A percentile compares a stretch with the other conserved stretches of the same genome.
These are phyloP conservation scores for Alloplasta piceator DNA, from an alignment of 2,888 invertebrate species.

Conservation along the genomic window DNA sequence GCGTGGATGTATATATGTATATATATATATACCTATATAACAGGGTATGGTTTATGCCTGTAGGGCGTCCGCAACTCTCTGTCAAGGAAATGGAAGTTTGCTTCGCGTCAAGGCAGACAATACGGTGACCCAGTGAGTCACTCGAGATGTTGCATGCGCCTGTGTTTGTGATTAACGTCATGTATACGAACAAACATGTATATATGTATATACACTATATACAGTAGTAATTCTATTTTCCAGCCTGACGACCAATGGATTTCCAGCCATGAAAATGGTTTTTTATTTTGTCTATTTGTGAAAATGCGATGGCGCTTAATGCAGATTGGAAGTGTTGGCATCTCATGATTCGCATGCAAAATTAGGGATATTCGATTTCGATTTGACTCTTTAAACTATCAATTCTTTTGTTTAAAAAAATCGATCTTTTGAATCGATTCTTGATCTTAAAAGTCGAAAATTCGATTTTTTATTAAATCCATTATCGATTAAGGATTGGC, in stretches of 20 bases:
- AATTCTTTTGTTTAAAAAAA: no score
- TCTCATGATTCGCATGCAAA: no score
- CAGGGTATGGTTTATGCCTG: slow-evolving; percentile 56
- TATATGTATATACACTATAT: no score
- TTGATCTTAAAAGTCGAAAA: no score
- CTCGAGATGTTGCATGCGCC: slow-evolving; percentile 40
- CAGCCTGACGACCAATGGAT: not conserved
- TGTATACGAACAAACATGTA: not conserved
- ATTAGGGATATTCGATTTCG: no score
- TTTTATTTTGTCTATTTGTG: no score
- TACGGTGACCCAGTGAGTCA: slow-evolving; percentile 70
- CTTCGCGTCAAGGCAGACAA: slow-evolving; percentile 65
- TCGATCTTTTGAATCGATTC: no score
- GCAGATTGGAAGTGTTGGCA: no score
- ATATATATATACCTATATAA: not conserved
- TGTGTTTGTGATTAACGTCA: slow-evolving; percentile 51
- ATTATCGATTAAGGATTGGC: no score
- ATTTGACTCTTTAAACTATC: no score
- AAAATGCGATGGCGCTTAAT: no score
- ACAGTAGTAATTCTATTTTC: slow-evolving; percentile 40
- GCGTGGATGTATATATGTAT: not conserved
- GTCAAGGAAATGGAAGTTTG: slow-evolving; percentile 69
- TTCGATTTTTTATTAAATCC: no score
- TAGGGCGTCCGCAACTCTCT: slow-evolving; percentile 63
- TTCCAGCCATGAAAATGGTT: not conserved